Evolutionary conservation across 2,113 vertebrate species (phyloP).

Genomic region (Andinoacara biseriatus): DNA sequence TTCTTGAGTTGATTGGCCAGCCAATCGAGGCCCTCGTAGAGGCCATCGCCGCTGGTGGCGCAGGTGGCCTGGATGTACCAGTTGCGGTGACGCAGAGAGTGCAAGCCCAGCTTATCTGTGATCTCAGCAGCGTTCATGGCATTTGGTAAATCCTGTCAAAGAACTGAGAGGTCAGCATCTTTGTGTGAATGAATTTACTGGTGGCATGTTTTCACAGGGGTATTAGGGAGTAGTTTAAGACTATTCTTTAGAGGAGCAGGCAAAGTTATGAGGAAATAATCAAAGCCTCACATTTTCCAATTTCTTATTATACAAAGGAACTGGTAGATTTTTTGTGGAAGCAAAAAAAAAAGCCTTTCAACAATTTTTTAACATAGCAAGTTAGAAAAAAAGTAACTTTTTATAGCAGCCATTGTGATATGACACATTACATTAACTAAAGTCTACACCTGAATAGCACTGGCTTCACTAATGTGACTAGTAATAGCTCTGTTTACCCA

Average conservation of each 20-base stretch:
- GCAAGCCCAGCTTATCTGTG: slow-evolving; percentile 96
- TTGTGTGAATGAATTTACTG: neutral
- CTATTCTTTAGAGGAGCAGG: too few species aligned
- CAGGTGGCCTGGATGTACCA: slow-evolving; percentile 99
- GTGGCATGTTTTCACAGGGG: neutral
- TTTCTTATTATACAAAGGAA: too few species aligned
- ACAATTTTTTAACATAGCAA: too few species aligned
- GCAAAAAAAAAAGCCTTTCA: too few species aligned
- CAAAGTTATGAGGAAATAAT: too few species aligned
- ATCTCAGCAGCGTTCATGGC: slow-evolving; percentile 98
- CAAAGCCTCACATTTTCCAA: too few species aligned
- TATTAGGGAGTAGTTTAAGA: neutral
- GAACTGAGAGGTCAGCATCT: neutral
- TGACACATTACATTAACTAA: neutral
- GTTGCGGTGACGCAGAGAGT: slow-evolving; percentile 95
- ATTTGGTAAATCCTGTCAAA: slow-evolving; percentile 91
- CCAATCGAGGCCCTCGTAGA: slow-evolving; percentile 98
- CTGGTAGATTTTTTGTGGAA: too few species aligned
- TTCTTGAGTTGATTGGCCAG: slow-evolving; percentile 98
- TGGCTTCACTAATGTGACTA: neutral
- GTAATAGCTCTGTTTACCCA: neutral
- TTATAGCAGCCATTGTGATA: neutral
- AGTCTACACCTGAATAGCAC: neutral
- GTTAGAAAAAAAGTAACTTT: neutral
- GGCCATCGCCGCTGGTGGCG: slow-evolving; percentile 95